Percentiles rank a stretch among this genome's conserved stretches.
phyloP scores from a whole-genome alignment of 2,797 vertebrate genomes.

The Urocyon cinereoargenteus region DNA sequence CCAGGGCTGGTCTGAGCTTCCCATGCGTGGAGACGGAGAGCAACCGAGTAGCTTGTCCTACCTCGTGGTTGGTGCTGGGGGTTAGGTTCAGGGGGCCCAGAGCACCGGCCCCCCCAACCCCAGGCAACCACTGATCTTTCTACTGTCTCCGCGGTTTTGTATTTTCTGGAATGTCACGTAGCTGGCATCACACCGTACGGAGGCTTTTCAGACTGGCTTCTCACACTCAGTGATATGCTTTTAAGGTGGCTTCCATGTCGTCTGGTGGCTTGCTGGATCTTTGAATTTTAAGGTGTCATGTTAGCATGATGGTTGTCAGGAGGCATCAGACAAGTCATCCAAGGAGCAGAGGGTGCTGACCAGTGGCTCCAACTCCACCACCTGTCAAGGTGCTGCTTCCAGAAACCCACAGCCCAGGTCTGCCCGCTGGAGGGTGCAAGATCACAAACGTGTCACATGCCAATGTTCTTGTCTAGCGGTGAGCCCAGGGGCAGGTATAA shows the following conservation, averaged over 20 bases:
- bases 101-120: too few relatives aligned
- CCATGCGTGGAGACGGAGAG: rapidly evolving
- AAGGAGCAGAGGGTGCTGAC: neutral
- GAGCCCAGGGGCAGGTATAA: neutral
- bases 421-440: neutral
- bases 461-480: too few relatives aligned
- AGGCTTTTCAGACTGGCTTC: neutral
- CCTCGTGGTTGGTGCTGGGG: neutral
- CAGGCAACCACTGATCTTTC: neutral
- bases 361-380: rapidly evolving
- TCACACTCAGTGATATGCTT: neutral
- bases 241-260: neutral
- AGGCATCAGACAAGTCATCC: too few relatives aligned
- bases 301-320: rapidly evolving
- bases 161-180: neutral
- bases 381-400: neutral
- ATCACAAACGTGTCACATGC: rapidly evolving
- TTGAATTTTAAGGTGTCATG: neutral
- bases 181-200: rapidly evolving
- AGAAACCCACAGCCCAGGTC: neutral
- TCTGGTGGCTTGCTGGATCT: neutral
- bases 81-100: neutral
- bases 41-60: rapidly evolving
- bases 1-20: rapidly evolving
- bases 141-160: neutral